These are phyloP conservation scores for Caenorhabditis latens DNA, from an alignment of 1,140 invertebrate genomes.

Conservation along the genomic window DNA sequence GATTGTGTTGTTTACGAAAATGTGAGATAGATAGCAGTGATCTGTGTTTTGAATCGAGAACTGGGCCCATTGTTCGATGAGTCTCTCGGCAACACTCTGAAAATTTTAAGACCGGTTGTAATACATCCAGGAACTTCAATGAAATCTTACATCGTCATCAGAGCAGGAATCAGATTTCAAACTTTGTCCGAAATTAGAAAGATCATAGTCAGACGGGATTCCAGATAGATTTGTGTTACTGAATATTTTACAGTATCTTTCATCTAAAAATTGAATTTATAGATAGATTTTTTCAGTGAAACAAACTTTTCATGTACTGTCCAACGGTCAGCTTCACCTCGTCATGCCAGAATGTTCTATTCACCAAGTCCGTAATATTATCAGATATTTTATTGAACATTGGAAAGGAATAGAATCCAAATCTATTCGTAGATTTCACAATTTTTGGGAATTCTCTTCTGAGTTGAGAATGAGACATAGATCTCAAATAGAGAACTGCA, in stretches of 20 bases:
- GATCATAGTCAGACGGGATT: slow-evolving; percentile 26
- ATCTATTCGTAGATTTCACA: background rate
- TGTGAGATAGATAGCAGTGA: slow-evolving; percentile 42
- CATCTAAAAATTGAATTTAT: background rate
- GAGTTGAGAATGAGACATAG: slow-evolving; percentile 27
- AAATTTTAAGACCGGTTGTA: background rate
- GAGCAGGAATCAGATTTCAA: slow-evolving; percentile 35
- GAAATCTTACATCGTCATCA: slow-evolving; percentile 4
- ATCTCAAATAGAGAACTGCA: slow-evolving; percentile 34
- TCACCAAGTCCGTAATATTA: slow-evolving; percentile 27
- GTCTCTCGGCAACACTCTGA: slow-evolving; percentile 26
- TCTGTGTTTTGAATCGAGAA: slow-evolving; percentile 38
- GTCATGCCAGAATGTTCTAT: slow-evolving; percentile 26
- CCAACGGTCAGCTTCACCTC: slow-evolving; percentile 16
- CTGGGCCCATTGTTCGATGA: slow-evolving; percentile 42
- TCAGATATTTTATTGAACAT: slow-evolving; percentile 40
- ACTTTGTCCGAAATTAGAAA: slow-evolving; percentile 14
- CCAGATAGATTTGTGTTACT: slow-evolving; percentile 34
- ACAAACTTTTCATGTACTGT: slow-evolving; percentile 40
- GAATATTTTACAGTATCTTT: slow-evolving; percentile 40
- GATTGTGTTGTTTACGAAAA: slow-evolving; percentile 53
- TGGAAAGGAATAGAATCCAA: slow-evolving; percentile 28
- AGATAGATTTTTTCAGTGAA: background rate
- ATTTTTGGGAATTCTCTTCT: slow-evolving; percentile 34
- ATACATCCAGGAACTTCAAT: background rate